These are phyloP conservation scores for Brenthis hecate DNA, from an alignment of 2,888 invertebrate species.

Conservation along the genomic window DNA sequence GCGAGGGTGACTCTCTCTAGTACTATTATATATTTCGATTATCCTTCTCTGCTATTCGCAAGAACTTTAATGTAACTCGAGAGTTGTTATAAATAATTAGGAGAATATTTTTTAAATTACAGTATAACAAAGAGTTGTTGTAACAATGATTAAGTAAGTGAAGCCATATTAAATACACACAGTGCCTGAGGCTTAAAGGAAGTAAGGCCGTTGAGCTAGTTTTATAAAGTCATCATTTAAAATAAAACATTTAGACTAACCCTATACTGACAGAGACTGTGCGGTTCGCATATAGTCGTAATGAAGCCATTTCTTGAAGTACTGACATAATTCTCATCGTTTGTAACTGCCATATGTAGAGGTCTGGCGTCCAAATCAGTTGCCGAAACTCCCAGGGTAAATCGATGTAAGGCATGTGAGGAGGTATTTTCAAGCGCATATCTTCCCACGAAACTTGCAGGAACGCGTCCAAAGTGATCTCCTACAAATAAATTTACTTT, in stretches of 20 bases:
- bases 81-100: too few species aligned
- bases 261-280: conserved; percentile 85
- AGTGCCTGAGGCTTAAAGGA: neutral
- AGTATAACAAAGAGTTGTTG: too few species aligned
- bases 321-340: conserved; percentile 84
- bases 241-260: conserved; percentile 61
- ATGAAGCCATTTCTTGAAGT: conserved; percentile 84
- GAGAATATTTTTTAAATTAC: too few species aligned
- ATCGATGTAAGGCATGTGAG: conserved; percentile 77
- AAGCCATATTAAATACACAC: too few species aligned
- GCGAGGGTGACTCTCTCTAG: too few species aligned
- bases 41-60: too few species aligned
- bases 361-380: conserved; percentile 84
- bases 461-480: conserved; percentile 85
- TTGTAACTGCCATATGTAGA: conserved; percentile 84
- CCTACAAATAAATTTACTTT: conserved; percentile 57
- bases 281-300: conserved; percentile 83
- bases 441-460: conserved; percentile 86
- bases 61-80: too few species aligned
- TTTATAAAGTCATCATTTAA: neutral
- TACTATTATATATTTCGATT: too few species aligned
- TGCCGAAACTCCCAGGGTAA: conserved; percentile 84
- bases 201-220: neutral
- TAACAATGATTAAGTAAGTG: too few species aligned
- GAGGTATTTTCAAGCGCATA: conserved; percentile 70